phyloP scores from a whole-genome alignment of 2,113 vertebrate species.

The Dolichallabes microphthalmus region DNA sequence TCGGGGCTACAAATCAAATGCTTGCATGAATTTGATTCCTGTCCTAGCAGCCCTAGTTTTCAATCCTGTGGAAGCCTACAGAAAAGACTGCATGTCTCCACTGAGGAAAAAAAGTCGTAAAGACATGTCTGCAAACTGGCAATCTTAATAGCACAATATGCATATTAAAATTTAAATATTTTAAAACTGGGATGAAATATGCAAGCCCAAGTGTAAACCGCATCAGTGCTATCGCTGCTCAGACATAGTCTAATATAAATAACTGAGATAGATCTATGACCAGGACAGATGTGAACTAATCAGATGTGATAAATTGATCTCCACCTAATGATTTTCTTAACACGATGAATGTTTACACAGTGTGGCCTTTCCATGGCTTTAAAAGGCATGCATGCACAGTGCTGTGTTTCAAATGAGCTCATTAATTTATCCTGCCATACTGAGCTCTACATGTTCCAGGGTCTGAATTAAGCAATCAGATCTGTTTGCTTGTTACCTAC shows the following conservation, averaged over 20 bases:
- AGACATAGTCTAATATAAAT: conserved; percentile 16
- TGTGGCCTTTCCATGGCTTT: conserved; percentile 35
- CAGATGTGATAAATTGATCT: conserved; percentile 62
- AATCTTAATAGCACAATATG: not conserved
- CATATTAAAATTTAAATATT: conserved; percentile 16
- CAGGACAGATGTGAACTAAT: conserved; percentile 54
- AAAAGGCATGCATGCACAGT: conserved; percentile 36
- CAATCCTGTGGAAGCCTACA: not conserved
- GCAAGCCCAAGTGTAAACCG: conserved; percentile 9
- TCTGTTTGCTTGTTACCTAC: conserved; percentile 23
- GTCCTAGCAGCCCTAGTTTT: conserved; percentile 10
- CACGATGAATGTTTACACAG: conserved; percentile 53
- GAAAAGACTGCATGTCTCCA: not conserved
- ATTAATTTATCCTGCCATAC: conserved; percentile 61
- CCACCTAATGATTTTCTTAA: conserved; percentile 61
- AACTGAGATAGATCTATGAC: conserved; percentile 40
- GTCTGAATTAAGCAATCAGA: conserved; percentile 52
- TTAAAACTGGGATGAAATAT: conserved; percentile 4
- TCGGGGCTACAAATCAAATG: conserved; percentile 20
- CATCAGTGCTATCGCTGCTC: not conserved
- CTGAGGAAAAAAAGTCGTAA: not conserved
- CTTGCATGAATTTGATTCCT: conserved; percentile 37
- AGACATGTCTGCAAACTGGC: not conserved
- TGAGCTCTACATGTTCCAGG: conserved; percentile 56
- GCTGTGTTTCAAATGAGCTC: conserved; percentile 61